Conservation (phyloP, 2,113 vertebrate genomes). For the Channa argus region DNA sequence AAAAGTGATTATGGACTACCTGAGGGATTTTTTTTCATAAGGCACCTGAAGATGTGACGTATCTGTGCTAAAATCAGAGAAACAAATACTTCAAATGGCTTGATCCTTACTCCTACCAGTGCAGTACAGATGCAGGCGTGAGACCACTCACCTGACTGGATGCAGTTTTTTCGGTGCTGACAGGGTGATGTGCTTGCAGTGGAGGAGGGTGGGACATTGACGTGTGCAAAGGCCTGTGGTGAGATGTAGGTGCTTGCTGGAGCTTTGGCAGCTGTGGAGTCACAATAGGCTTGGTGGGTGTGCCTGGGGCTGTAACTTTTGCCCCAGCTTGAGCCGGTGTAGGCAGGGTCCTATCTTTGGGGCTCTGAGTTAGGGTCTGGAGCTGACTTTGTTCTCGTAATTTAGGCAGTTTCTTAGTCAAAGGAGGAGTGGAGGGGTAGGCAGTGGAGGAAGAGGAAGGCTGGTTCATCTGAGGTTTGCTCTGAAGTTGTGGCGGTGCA, state of each 20-base stretch:
- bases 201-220: conserved; percentile 90
- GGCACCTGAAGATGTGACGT: too few species aligned
- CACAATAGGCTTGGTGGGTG: conserved; percentile 71
- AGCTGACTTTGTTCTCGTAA: conserved; percentile 80
- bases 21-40: too few species aligned
- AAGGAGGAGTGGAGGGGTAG: conserved; percentile 74
- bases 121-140: background rate
- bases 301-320: conserved; percentile 21
- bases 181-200: conserved; percentile 89
- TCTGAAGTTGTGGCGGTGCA: conserved; percentile 60
- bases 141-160: conserved; percentile 88
- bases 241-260: conserved; percentile 94
- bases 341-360: conserved; percentile 87
- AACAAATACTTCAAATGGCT: background rate
- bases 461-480: conserved; percentile 83
- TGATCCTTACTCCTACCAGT: background rate
- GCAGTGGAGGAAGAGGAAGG: conserved; percentile 87
- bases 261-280: conserved; percentile 94
- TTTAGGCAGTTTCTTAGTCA: conserved; percentile 87
- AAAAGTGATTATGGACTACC: too few species aligned
- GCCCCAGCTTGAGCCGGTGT: conserved; percentile 54
- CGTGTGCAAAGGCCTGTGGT: conserved; percentile 93
- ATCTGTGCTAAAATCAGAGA: too few species aligned
- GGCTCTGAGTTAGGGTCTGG: conserved; percentile 51
- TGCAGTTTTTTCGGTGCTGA: conserved; percentile 88